Evolutionary conservation across 37 sponge, comb jelly and placozoan species (phyloP), one percentile per base, ranked within the genome.

Genomic region (Agelas oroides): DNA sequence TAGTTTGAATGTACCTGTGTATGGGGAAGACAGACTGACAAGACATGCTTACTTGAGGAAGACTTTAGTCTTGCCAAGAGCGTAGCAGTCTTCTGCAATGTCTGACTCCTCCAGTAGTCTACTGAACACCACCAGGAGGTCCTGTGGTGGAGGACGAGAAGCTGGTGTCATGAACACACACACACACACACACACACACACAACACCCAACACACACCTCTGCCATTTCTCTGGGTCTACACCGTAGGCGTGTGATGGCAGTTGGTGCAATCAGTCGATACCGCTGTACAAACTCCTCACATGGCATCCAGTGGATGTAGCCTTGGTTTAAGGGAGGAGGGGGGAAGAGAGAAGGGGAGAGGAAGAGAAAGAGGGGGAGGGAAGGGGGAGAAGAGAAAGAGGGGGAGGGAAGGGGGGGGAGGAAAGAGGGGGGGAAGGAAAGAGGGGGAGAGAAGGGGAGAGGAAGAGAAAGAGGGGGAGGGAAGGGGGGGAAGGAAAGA

Each of bases 21-120:
- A 8, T 46, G 8, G 3, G 46, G 46, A 8, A 46, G 8, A 46
- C 46, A 46, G 46, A 5, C n/a, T n/a, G n/a, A n/a, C n/a, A n/a
- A n/a, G n/a, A n/a, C n/a, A n/a, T 35, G 53, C 86, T 85, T 36
- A 86, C 91, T 64, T 86, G 20, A 88, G 59, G 55, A 92, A 88
- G 27, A 92, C 76, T 68, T 92, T 83, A 14, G 69, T 84, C 24
- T 73, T 79, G 15, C 92, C 92, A 0, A 88, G 59, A 33, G 82
- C 81, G 57, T 76, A 92, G 81, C 65, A 57, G 2, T 88, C 89
- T 20, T 92, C 88, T 13, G 82, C 35, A 5, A 78, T 53, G 25
- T 84, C 88, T 16, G 70, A 17, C 3, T 70, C 80, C 12, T 75
- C 79, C 37, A 82, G 57, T 34, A 87, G 35, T 0, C 37, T 34